Evolutionary conservation across 2,888 invertebrate species (phyloP), one percentile per base, ranked within the genome.

Genomic region (Eupsilia transversa): DNA sequence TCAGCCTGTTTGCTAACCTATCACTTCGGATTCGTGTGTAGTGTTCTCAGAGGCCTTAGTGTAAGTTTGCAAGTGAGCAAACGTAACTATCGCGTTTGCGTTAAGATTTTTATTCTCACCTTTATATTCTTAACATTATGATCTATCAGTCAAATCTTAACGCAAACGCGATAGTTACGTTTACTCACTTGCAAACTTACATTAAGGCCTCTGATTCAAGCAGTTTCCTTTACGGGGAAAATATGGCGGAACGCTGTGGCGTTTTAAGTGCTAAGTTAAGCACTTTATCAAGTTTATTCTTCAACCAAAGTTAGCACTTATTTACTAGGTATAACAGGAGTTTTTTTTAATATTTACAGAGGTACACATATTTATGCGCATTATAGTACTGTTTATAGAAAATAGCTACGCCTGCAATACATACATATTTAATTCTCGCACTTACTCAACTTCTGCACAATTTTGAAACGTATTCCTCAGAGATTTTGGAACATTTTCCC

Each of bases 361-460:
- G 5, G 23, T n/a, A 27, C 5, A 43, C 14, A 41, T 35, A 52
- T 60, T 33, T 41, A 52, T 23, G 27, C 3, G 17, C 4, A 17
- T 20, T 23, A 23, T 33, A 41, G 20, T 23, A 17, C 10, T 20
- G 9, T n/a, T 3, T 23, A 17, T 41, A 74, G 5, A 33, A 35
- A 4, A 74, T 60, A 69, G 23, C 33, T 63, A 76, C 46, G 70
- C 41, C 27, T 27, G 23, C 61, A 63, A 61, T 46, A 54, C 14
- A 68, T 43, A 41, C 27, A 43, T 72, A 64, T 67, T 57, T 64
- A 72, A 74, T 74, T 70, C 23, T 46, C 66, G 41, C 56, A 56
- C 17, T 69, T 57, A 59, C 20, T 12, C 35, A 23, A n/a, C 12
- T 30, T 33, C 2, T 57, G 43, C 4, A 3, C 49, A 35, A 70